phyloP scores from a whole-genome alignment of 1,140 invertebrate species.

The Trichonephila clavata region DNA sequence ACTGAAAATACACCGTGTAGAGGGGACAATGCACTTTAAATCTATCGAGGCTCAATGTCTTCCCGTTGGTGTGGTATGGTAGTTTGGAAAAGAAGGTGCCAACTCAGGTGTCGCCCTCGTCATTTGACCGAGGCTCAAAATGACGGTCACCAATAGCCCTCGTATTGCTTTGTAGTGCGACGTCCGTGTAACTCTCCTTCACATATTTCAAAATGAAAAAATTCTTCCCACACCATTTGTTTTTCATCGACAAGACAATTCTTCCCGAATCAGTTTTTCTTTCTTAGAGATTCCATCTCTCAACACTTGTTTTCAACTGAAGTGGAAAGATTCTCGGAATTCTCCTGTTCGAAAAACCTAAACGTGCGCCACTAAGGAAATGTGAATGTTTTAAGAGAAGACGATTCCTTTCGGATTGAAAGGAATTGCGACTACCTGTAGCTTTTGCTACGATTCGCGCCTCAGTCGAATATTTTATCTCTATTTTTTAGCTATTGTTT shows the following conservation, averaged over 20 bases:
- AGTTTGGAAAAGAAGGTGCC: neutral
- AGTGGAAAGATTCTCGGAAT: constrained; percentile 27
- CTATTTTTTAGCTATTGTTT: constrained; percentile 25
- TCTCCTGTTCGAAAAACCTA: neutral
- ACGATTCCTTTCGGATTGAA: neutral
- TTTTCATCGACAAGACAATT: neutral
- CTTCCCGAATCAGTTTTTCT: neutral
- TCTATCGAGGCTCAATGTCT: too few relatives aligned
- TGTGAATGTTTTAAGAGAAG: neutral
- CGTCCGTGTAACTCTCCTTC: too few relatives aligned
- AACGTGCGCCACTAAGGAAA: neutral
- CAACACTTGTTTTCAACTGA: neutral
- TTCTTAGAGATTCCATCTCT: neutral
- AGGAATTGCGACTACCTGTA: constrained; percentile 11
- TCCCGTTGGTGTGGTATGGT: neutral
- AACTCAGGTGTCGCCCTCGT: neutral
- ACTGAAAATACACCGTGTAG: neutral
- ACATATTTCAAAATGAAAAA: too few relatives aligned
- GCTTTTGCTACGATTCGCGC: neutral
- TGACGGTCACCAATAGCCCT: too few relatives aligned
- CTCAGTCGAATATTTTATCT: neutral
- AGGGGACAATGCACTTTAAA: too few relatives aligned
- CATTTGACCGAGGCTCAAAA: neutral
- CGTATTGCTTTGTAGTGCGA: too few relatives aligned
- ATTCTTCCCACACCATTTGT: neutral